phyloP scores from a whole-genome alignment of 64 coral and sea anemone species.

The Montipora sp. region DNA sequence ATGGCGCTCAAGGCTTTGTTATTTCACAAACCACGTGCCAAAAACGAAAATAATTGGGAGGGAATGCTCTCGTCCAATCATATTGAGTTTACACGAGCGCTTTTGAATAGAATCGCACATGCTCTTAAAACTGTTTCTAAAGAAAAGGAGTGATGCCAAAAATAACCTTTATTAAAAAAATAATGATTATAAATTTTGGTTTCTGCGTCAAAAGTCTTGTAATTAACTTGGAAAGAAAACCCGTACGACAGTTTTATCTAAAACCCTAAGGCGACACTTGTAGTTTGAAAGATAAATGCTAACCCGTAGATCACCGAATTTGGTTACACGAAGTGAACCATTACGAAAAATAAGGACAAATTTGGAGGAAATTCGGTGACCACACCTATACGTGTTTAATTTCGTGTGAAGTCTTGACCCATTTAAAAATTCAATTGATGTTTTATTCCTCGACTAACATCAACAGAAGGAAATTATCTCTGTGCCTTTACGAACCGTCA shows the following conservation, averaged over 20 bases:
- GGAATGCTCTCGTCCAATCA: conserved; percentile 1
- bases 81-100: not conserved
- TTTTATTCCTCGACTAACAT: not conserved
- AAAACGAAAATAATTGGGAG: not conserved
- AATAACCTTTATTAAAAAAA: not conserved
- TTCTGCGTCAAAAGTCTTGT: not conserved
- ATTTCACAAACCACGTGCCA: conserved; percentile 22
- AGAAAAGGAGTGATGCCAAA: not conserved
- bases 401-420: not conserved
- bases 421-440: not conserved
- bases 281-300: too few species aligned
- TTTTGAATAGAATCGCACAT: not conserved
- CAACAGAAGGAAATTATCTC: not conserved
- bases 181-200: not conserved
- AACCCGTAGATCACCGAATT: not conserved
- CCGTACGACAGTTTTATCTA: not conserved
- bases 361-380: not conserved
- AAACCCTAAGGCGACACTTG: too few species aligned
- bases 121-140: not conserved
- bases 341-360: not conserved
- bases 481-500: too few species aligned
- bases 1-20: conserved; percentile 20
- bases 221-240: not conserved
- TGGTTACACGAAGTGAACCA: not conserved
- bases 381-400: not conserved